Evolutionary conservation across 2,113 vertebrate genomes (phyloP).

Genomic region (Seriola dumerili): DNA sequence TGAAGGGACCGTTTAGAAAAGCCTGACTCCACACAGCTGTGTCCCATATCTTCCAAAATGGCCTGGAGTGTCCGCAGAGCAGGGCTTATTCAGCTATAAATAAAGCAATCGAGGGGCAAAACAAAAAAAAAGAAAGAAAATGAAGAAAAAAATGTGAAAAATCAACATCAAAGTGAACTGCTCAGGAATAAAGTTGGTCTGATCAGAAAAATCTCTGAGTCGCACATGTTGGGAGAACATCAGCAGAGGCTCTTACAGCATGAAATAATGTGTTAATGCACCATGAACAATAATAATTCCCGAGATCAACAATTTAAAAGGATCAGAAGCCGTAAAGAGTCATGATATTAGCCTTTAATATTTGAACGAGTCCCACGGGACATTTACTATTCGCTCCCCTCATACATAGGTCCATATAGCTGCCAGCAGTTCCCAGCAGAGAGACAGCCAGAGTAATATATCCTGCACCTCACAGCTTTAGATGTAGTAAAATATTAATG

Average conservation of each 20-base stretch:
- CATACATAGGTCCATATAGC: conserved; percentile 29
- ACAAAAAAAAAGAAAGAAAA: no score
- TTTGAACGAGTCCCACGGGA: conserved; percentile 37
- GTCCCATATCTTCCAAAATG: conserved; percentile 70
- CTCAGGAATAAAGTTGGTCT: conserved; percentile 23
- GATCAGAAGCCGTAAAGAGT: conserved; percentile 21
- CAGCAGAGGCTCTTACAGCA: not conserved
- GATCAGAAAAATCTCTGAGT: conserved; percentile 10
- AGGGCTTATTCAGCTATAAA: conserved; percentile 49
- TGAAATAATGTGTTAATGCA: conserved; percentile 10
- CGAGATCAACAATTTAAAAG: conserved; percentile 29
- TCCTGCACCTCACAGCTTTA: conserved; percentile 67
- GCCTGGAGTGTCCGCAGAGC: conserved; percentile 56
- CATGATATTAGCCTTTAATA: conserved; percentile 40
- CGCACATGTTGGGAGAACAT: not conserved
- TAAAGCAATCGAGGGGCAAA: conserved; percentile 35
- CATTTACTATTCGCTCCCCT: conserved; percentile 41
- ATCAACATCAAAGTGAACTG: conserved; percentile 26
- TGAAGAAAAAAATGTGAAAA: not conserved
- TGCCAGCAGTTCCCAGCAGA: conserved; percentile 43
- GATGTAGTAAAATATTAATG: conserved; percentile 81
- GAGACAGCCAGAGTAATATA: conserved; percentile 63
- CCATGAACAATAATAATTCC: conserved; percentile 18
- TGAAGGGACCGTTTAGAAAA: conserved; percentile 54
- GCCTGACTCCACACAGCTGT: conserved; percentile 75